These are phyloP conservation scores for Ericerus pela DNA, from an alignment of 1,140 invertebrate species.

Conservation along the genomic window DNA sequence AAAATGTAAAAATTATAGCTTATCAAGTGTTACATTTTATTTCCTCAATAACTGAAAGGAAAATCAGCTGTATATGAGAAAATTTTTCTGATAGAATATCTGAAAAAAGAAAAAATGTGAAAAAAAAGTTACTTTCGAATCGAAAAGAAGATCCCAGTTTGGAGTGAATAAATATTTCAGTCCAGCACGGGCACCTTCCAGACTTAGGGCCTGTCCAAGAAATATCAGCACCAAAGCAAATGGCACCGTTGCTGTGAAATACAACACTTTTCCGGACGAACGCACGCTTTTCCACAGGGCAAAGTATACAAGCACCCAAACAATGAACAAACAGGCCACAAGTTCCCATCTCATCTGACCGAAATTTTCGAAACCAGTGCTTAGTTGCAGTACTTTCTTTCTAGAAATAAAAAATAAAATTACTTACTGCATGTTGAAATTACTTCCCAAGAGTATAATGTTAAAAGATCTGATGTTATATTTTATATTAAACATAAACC, in stretches of 20 bases:
- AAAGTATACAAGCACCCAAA: conserved; percentile 83
- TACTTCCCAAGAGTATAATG: no score
- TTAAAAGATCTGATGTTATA: no score
- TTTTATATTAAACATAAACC: background rate
- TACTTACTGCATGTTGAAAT: background rate
- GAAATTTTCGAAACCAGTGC: conserved; percentile 61
- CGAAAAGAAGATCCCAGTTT: conserved; percentile 65
- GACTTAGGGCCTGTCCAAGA: conserved; percentile 56
- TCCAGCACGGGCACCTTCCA: conserved; percentile 65
- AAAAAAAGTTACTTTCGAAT: conserved; percentile 49
- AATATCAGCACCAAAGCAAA: conserved; percentile 69
- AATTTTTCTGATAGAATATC: background rate
- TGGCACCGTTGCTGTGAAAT: conserved; percentile 73
- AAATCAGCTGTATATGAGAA: no score
- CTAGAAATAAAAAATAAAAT: conserved; percentile 36
- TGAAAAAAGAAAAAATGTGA: background rate
- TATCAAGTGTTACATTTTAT: background rate
- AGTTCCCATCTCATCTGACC: conserved; percentile 71
- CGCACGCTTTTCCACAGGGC: conserved; percentile 85
- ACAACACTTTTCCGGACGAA: conserved; percentile 62
- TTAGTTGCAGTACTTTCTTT: conserved; percentile 67
- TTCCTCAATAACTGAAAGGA: no score
- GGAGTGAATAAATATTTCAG: conserved; percentile 73
- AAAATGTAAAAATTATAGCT: background rate
- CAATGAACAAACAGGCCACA: conserved; percentile 65